phyloP scores from a whole-genome alignment of 2,888 invertebrate species.

The Aphidoletes aphidimyza region DNA sequence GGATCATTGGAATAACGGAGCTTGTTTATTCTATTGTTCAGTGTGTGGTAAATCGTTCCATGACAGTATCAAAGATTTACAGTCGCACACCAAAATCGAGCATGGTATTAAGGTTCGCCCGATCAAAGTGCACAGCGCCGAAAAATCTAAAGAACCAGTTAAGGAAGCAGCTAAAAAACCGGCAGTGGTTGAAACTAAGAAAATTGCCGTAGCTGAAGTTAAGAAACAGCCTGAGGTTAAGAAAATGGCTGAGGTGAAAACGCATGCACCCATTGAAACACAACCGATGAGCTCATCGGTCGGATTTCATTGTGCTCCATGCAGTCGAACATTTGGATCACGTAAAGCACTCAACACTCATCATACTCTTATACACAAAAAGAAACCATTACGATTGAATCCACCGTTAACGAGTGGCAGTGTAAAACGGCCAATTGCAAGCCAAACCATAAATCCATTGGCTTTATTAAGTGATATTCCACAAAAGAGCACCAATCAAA shows the following conservation, averaged over 20 bases:
- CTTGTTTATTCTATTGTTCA: constrained; percentile 62
- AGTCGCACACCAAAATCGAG: constrained; percentile 60
- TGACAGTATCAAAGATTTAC: constrained; percentile 60
- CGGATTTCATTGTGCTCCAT: neutral
- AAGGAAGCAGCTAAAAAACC: neutral
- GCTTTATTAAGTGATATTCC: neutral
- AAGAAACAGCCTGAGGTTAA: neutral
- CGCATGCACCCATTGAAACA: too few species aligned
- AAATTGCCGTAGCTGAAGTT: neutral
- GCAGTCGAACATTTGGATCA: neutral
- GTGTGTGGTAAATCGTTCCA: constrained; percentile 62
- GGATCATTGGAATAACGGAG: constrained; percentile 61
- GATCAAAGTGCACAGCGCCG: neutral
- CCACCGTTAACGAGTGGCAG: neutral
- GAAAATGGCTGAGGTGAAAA: neutral
- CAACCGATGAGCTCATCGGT: too few species aligned
- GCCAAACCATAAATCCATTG: neutral
- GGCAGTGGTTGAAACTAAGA: neutral
- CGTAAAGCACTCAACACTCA: neutral
- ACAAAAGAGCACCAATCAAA: neutral
- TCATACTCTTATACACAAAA: neutral
- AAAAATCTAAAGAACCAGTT: neutral
- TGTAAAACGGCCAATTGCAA: neutral
- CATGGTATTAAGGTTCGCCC: constrained; percentile 59
- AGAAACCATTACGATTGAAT: neutral